These are phyloP conservation scores for zebrafish (Danio rerio) DNA, from an alignment of 2,113 vertebrate genomes.

Conservation along the genomic window GRCz12tu NC_133180.1:62392501-62393000, in stretches of 20 bases:
- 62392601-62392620: neutral
- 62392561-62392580: conserved; percentile 10
- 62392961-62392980: neutral
- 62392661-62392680: neutral
- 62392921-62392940: neutral
- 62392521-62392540: neutral
- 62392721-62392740: neutral
- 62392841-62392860: neutral
- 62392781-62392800: neutral
- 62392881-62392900: neutral
- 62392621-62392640: neutral
- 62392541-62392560: conserved; percentile 10
- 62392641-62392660: neutral
- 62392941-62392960: neutral
- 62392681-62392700: neutral
- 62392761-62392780: neutral
- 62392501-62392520: neutral
- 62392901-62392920: neutral
- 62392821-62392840: neutral
- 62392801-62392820: neutral
- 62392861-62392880: neutral
- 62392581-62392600: neutral
- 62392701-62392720: neutral
- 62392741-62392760: neutral
- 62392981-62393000: conserved; percentile 6